phyloP scores from a whole-genome alignment of 2,113 vertebrate species.

The Thunnus maccoyii region DNA sequence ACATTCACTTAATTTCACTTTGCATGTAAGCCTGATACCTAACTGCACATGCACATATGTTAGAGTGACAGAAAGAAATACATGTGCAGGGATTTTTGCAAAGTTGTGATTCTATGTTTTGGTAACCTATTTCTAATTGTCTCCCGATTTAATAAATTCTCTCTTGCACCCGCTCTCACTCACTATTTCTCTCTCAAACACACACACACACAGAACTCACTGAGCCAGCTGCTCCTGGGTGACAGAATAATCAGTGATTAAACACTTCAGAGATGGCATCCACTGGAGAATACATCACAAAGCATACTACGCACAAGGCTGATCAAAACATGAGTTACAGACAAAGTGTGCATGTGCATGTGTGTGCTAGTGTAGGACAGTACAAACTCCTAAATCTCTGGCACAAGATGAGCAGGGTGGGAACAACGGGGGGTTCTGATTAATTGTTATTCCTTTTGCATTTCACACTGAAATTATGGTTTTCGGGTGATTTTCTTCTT shows the following conservation, averaged over 20 bases:
- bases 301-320: slow-evolving; percentile 29
- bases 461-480: not conserved
- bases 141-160: not conserved
- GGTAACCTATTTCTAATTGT: not conserved
- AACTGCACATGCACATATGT: not conserved
- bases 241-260: slow-evolving; percentile 65
- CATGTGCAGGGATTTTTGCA: not conserved
- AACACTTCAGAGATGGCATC: slow-evolving; percentile 50
- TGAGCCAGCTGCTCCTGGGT: slow-evolving; percentile 38
- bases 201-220: slow-evolving; percentile 4
- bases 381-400: slow-evolving; percentile 8
- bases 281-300: slow-evolving; percentile 60
- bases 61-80: not conserved
- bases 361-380: not conserved
- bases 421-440: not conserved
- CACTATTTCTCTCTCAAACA: not conserved
- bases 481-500: not conserved
- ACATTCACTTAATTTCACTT: not conserved
- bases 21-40: not conserved
- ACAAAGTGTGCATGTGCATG: not conserved
- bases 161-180: not conserved
- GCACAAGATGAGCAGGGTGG: not conserved
- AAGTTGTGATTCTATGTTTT: not conserved
- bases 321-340: slow-evolving; percentile 43
- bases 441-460: not conserved